A percentile compares a stretch with the other conserved stretches of the same genome.
These are phyloP conservation scores for Pachydiplax longipennis DNA, from an alignment of 2,888 invertebrate species.

Conservation along the genomic window DNA sequence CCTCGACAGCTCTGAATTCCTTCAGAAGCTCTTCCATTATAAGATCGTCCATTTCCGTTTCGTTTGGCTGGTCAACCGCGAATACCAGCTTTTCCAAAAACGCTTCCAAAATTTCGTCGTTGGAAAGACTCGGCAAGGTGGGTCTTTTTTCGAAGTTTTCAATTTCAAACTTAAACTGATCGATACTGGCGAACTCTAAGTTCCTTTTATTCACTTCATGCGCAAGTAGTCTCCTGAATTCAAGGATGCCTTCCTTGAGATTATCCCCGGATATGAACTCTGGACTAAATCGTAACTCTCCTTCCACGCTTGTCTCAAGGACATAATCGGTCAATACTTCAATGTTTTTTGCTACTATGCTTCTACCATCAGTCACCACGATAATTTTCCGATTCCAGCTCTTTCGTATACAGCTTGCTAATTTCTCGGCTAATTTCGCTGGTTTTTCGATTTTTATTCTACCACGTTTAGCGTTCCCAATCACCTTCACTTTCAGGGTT, in stretches of 20 bases:
- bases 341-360: background rate
- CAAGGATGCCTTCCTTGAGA: background rate
- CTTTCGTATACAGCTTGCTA: background rate
- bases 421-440: background rate
- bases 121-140: no score
- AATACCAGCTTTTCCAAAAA: constrained; percentile 23
- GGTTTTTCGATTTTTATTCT: background rate
- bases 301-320: background rate
- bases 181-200: background rate
- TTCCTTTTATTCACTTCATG: background rate
- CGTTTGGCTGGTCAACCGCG: constrained; percentile 41
- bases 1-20: background rate
- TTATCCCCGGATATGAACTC: background rate
- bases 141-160: background rate
- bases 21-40: background rate
- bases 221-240: background rate
- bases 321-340: background rate
- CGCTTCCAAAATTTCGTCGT: background rate
- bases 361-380: background rate
- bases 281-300: background rate
- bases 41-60: background rate
- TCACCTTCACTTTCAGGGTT: background rate
- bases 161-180: background rate
- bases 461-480: background rate
- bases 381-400: background rate